A percentile compares a stretch with the other conserved stretches of the same genome.
Conservation (phyloP, 2,113 vertebrate genomes). For the Silurus asotus region DNA sequence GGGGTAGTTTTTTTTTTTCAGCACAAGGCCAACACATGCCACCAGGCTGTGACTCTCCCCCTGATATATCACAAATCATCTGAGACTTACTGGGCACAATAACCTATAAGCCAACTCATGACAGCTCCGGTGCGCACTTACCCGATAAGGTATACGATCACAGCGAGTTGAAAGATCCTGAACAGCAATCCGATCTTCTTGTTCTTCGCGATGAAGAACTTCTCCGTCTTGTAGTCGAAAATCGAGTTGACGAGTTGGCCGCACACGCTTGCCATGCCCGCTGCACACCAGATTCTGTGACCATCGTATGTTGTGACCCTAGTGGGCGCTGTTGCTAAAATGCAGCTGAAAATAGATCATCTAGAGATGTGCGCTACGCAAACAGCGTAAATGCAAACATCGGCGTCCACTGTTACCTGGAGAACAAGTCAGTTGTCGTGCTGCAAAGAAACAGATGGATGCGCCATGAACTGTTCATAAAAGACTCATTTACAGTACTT, state of each 20-base stretch:
- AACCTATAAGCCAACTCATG: background rate
- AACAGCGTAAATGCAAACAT: no score
- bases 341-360: no score
- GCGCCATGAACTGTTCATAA: no score
- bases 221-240: conserved; percentile 94
- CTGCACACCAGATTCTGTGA: background rate
- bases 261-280: conserved; percentile 73
- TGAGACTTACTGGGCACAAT: background rate
- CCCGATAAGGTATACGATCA: conserved; percentile 91
- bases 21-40: background rate
- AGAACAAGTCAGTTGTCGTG: no score
- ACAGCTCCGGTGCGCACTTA: conserved; percentile 66
- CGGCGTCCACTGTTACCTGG: no score
- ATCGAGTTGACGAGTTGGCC: conserved; percentile 75
- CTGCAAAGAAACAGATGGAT: no score
- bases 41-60: background rate
- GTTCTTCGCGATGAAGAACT: conserved; percentile 92
- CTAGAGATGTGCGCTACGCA: no score
- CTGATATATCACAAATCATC: background rate
- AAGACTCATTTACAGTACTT: no score
- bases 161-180: conserved; percentile 83
- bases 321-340: no score
- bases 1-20: background rate
- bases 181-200: conserved; percentile 90
- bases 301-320: no score